Evolutionary conservation across 1,140 invertebrate species (phyloP), one percentile per base, ranked within the genome.

Genomic region (Microvelia longipes): DNA sequence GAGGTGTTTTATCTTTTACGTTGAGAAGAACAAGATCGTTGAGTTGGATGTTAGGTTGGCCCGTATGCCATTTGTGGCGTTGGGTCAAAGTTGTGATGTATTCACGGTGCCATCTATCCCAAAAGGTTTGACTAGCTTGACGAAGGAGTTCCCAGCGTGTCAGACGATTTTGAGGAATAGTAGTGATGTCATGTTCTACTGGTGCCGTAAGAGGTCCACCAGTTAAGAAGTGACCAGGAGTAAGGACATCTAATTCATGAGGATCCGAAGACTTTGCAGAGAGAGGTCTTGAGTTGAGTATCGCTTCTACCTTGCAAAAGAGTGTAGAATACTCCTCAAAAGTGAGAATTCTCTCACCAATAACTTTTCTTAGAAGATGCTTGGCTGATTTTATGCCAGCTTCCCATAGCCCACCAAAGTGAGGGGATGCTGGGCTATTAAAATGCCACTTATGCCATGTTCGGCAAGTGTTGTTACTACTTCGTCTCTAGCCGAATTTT

Each of bases 361-460:
- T 29, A 5, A 50, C 35, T 50, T 50, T 50, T 19, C 19, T 50
- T 19, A 50, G 5, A 19, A 50, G 35, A 50, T 50, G 35, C 35
- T 50, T 50, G 35, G 35, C 35, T 50, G 35, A 50, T 50, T 50
- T 50, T 11, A 50, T 50, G 5, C 35, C 35, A 50, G 35, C 35
- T 50, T 50, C 35, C 35, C 35, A 50, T 11, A 50, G 35, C n/a
- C 78, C 80, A n/a, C 80, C 80, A 69, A 81, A 79, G 74, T 81
- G 78, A 1, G 78, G 76, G 5, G 78, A 75, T 11, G 65, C 19
- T 26, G 81, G 77, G 0, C 80, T 80, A 70, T 78, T 80, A 70
- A 82, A 81, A 50, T 79, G 69, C 80, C 81, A 83, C 24, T 74
- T 67, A 0, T 80, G 77, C n/a, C 26, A 50, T 11, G 35, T 50